Conservation (phyloP, 1,140 invertebrate species). For the Sitobion miscanthi region DNA sequence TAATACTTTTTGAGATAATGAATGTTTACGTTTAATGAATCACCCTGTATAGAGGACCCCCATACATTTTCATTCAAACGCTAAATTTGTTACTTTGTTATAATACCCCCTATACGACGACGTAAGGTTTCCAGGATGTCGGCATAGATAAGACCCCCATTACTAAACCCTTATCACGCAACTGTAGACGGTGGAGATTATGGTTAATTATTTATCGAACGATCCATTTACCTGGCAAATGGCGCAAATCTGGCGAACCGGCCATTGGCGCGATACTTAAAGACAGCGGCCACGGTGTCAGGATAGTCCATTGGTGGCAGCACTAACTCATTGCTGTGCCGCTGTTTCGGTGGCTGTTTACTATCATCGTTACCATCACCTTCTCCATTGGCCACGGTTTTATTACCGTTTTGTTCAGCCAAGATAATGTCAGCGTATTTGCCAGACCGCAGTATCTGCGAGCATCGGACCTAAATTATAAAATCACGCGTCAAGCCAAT, state of each 20-base stretch:
- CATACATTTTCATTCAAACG: no score
- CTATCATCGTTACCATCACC: not conserved
- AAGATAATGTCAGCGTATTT: not conserved
- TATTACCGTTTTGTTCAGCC: not conserved
- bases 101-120: no score
- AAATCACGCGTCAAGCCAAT: not conserved
- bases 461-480: not conserved
- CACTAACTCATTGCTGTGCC: not conserved
- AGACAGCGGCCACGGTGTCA: not conserved
- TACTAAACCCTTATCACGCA: not conserved
- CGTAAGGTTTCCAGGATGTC: no score
- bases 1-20: no score
- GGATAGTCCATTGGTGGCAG: slow-evolving; percentile 24
- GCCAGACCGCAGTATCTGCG: slow-evolving; percentile 1
- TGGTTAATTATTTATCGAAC: not conserved
- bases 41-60: no score
- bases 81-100: no score
- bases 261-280: slow-evolving; percentile 54
- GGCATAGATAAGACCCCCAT: not conserved
- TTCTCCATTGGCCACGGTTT: not conserved
- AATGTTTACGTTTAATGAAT: no score
- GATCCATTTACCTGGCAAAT: not conserved
- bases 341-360: not conserved
- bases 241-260: slow-evolving; percentile 58
- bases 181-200: not conserved